Evolutionary conservation across 2,888 invertebrate species (phyloP).

Genomic region (Rutpela maculata): DNA sequence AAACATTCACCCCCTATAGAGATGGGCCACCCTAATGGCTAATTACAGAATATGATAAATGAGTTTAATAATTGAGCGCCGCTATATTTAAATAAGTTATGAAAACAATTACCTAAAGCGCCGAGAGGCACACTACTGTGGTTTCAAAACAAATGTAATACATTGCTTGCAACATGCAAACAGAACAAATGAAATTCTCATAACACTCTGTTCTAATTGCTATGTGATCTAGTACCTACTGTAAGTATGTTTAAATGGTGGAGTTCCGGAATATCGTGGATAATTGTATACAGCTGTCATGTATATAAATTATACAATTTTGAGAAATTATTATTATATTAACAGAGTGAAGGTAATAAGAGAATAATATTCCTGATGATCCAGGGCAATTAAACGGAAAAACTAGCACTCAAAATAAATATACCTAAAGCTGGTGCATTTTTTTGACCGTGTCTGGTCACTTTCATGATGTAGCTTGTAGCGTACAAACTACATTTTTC

Average conservation of each 20-base stretch:
- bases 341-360: neutral
- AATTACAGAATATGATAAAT: neutral
- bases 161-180: conserved; percentile 2
- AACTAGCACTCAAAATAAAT: too few species aligned
- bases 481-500: too few species aligned
- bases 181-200: conserved; percentile 16
- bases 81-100: neutral
- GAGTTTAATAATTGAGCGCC: neutral
- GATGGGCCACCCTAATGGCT: too few species aligned
- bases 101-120: neutral
- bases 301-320: neutral
- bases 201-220: conserved; percentile 14
- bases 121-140: neutral
- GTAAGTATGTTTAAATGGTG: neutral
- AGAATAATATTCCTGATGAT: neutral
- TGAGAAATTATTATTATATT: neutral
- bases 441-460: too few species aligned
- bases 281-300: neutral
- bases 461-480: too few species aligned
- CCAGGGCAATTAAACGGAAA: too few species aligned
- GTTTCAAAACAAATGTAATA: neutral
- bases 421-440: too few species aligned
- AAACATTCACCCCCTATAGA: too few species aligned
- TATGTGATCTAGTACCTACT: neutral
- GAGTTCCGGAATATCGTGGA: neutral